A percentile compares a stretch with the other conserved stretches of the same genome.
These are phyloP conservation scores for Acinonyx jubatus DNA, from an alignment of 2,113 vertebrate species.

Conservation along the genomic window DNA sequence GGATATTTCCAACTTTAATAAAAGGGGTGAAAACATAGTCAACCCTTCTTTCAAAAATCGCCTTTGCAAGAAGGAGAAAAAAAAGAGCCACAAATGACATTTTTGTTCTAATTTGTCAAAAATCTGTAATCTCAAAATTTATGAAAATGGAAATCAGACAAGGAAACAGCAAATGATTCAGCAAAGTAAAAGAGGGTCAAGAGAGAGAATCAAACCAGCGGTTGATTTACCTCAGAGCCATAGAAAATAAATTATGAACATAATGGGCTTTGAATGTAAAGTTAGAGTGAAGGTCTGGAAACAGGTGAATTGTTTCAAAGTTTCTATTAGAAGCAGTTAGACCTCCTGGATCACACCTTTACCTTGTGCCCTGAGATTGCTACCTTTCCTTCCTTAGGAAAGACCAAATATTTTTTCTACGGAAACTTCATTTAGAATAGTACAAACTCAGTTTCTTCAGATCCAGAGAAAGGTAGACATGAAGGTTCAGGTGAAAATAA, in stretches of 20 bases:
- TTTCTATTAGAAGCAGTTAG: background rate
- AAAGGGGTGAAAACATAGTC: background rate
- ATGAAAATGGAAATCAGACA: background rate
- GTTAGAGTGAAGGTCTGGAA: background rate
- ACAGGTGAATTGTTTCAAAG: background rate
- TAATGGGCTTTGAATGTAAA: background rate
- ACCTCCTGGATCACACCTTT: background rate
- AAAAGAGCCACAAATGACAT: background rate
- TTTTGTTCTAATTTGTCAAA: conserved; percentile 5
- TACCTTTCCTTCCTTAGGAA: background rate
- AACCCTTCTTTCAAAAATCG: background rate
- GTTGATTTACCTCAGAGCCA: background rate
- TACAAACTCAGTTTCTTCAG: background rate
- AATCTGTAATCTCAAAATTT: background rate
- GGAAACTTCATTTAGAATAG: background rate
- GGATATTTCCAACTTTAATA: background rate
- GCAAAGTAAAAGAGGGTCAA: background rate
- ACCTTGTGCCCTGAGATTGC: background rate
- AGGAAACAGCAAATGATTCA: background rate
- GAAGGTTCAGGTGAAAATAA: background rate
- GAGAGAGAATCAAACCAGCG: background rate
- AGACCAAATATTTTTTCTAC: background rate
- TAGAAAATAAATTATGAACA: background rate
- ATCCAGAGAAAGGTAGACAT: background rate
- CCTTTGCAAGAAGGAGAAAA: background rate